Conservation (phyloP, 2,113 vertebrate genomes). For the Spheniscus mendiculus region DNA sequence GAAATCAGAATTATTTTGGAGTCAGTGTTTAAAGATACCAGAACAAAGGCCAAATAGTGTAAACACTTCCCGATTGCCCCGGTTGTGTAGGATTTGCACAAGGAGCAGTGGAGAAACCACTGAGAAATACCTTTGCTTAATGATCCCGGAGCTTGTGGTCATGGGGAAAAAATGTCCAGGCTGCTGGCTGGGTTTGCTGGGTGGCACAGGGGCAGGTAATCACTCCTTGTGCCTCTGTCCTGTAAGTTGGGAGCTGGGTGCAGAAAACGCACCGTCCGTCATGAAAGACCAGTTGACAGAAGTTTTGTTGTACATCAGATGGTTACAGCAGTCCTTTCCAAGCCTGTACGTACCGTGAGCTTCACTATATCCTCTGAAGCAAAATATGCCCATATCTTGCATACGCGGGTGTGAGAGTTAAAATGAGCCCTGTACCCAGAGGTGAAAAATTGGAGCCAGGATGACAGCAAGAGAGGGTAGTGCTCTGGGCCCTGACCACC, state of each 20-base stretch:
- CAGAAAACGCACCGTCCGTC: rapidly evolving
- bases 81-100: background rate
- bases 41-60: background rate
- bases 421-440: background rate
- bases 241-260: background rate
- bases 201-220: background rate
- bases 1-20: background rate
- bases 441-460: background rate
- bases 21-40: background rate
- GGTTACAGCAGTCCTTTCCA: background rate
- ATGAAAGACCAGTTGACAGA: background rate
- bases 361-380: background rate
- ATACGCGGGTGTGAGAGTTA: background rate
- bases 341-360: rapidly evolving
- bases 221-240: background rate
- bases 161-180: background rate
- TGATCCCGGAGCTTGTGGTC: background rate
- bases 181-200: background rate
- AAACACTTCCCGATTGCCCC: background rate
- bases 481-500: background rate
- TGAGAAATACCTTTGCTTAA: background rate
- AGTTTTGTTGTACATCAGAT: background rate
- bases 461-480: background rate
- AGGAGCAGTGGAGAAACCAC: background rate
- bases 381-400: background rate